Evolutionary conservation across 2,797 vertebrate species (phyloP).

Genomic region (Microchirus variegatus): DNA sequence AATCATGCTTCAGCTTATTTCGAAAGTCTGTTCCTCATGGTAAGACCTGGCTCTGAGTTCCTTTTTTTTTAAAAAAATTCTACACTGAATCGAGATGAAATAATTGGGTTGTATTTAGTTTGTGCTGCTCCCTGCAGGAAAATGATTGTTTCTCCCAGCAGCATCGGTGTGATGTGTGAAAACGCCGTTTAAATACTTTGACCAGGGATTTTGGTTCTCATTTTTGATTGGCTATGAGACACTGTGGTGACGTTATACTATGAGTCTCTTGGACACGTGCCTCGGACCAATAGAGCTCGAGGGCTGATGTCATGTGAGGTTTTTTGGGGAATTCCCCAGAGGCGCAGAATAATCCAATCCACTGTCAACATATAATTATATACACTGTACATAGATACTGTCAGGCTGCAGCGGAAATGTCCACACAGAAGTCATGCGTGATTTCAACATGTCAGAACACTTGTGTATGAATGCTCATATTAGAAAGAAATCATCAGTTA

Average conservation of each 20-base stretch:
- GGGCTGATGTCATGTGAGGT: constrained; percentile 82
- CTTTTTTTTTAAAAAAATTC: neutral
- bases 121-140: constrained; percentile 23
- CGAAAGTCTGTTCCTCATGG: constrained; percentile 12
- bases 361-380: neutral
- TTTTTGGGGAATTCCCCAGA: constrained; percentile 48
- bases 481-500: too few relatives aligned
- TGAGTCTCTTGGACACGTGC: constrained; percentile 91
- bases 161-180: constrained; percentile 66
- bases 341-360: constrained; percentile 28
- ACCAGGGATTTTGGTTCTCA: constrained; percentile 89
- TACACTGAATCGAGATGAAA: neutral
- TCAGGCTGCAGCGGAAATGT: constrained; percentile 20
- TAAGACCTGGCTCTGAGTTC: neutral
- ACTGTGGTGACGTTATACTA: constrained; percentile 86
- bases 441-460: too few relatives aligned
- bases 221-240: constrained; percentile 87
- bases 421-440: too few relatives aligned
- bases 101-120: neutral
- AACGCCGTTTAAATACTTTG: constrained; percentile 90
- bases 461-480: too few relatives aligned
- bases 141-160: constrained; percentile 55
- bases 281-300: constrained; percentile 84
- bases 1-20: constrained; percentile 62
- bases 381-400: constrained; percentile 14